Evolutionary conservation across 2,888 invertebrate genomes (phyloP).

Genomic region (Oscheius sp.): DNA sequence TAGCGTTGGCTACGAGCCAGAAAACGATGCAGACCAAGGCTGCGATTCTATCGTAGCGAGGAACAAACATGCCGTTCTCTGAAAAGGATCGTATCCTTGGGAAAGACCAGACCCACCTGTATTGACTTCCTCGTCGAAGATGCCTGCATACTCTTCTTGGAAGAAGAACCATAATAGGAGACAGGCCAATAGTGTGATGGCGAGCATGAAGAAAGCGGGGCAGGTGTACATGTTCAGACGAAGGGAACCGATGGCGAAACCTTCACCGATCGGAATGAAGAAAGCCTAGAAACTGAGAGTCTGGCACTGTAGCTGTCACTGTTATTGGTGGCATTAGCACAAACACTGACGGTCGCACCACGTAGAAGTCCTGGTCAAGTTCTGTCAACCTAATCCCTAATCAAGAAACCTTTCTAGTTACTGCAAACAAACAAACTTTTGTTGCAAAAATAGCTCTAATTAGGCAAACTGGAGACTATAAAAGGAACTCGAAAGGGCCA

Average conservation of each 20-base stretch:
- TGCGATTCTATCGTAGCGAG: slow-evolving; percentile 52
- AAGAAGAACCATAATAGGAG: slow-evolving; percentile 50
- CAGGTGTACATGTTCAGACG: slow-evolving; percentile 53
- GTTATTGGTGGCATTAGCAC: no score
- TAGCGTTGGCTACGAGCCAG: slow-evolving; percentile 55
- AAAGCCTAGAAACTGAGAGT: slow-evolving; percentile 30
- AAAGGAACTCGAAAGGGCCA: no score
- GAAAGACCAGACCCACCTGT: slow-evolving; percentile 28
- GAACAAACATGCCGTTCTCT: slow-evolving; percentile 36
- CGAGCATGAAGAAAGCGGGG: slow-evolving; percentile 53
- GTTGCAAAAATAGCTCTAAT: no score
- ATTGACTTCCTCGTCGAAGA: slow-evolving; percentile 46
- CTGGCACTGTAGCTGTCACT: no score
- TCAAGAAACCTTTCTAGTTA: no score
- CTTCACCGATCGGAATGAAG: slow-evolving; percentile 54
- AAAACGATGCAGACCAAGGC: slow-evolving; percentile 56
- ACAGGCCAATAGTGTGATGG: slow-evolving; percentile 44
- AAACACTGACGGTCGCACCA: no score
- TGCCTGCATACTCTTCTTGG: slow-evolving; percentile 58
- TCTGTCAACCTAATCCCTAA: no score
- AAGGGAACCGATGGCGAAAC: slow-evolving; percentile 36
- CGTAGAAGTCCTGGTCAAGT: no score
- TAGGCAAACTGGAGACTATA: no score
- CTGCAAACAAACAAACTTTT: no score
- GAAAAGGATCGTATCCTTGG: neutral